Evolutionary conservation across 2,113 vertebrate genomes (phyloP).

Genomic region (Agapornis roseicollis): DNA sequence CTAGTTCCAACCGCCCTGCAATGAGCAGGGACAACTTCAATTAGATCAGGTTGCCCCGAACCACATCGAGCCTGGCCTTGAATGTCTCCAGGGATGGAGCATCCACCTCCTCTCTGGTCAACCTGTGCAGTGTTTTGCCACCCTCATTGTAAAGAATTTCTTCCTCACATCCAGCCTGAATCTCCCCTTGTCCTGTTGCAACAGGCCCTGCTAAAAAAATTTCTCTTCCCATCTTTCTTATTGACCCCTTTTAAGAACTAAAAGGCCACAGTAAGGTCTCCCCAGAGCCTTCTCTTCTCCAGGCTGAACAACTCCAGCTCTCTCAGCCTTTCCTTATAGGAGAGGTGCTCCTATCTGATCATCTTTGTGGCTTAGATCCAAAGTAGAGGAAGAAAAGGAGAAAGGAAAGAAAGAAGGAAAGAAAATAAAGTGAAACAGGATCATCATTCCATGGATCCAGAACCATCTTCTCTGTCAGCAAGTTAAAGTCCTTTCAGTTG

Average conservation of each 20-base stretch:
- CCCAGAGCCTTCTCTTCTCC: not conserved
- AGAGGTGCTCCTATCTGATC: not conserved
- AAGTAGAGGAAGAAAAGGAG: not conserved
- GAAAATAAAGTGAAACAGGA: not conserved
- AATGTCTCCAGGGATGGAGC: not conserved
- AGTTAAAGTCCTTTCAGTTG: not conserved
- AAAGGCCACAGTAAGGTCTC: not conserved
- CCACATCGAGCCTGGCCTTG: not conserved
- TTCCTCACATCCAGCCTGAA: not conserved
- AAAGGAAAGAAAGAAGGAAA: not conserved
- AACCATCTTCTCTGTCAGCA: not conserved
- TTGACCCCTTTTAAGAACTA: not conserved
- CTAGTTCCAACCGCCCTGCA: not conserved
- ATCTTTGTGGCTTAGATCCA: not conserved
- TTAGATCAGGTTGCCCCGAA: not conserved
- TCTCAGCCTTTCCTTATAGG: not conserved
- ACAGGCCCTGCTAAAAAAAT: not conserved
- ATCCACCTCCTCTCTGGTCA: not conserved
- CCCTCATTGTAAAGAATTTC: not conserved
- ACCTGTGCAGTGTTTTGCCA: not conserved
- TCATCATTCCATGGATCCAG: not conserved
- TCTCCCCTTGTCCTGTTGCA: not conserved
- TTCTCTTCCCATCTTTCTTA: not conserved
- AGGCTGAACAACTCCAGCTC: not conserved
- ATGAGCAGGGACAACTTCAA: not conserved